A percentile compares a stretch with the other conserved stretches of the same genome.
phyloP scores from a whole-genome alignment of 2,797 vertebrate species.

The Austrolebias charrua region DNA sequence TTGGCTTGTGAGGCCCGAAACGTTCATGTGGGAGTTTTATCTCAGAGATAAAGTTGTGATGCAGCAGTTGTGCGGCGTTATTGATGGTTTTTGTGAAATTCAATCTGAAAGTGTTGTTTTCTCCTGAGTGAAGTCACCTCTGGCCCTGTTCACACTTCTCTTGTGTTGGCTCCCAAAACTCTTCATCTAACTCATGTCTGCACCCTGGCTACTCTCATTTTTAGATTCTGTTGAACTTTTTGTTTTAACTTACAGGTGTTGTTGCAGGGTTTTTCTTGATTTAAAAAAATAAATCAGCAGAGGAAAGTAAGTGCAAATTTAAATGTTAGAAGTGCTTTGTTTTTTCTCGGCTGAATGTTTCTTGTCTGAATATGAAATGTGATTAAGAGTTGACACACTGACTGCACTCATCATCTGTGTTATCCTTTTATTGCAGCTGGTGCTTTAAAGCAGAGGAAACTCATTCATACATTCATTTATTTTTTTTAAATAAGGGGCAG shows the following conservation, averaged over 20 bases:
- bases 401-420: slow-evolving; percentile 5
- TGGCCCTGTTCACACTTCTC: slow-evolving; percentile 19
- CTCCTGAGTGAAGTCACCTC: slow-evolving; percentile 6
- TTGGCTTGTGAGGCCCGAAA: background rate
- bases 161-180: slow-evolving; percentile 25
- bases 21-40: slow-evolving; percentile 14
- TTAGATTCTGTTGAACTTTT: background rate
- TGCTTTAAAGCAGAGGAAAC: slow-evolving; percentile 18
- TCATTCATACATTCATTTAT: background rate
- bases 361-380: too few species aligned
- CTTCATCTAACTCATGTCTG: background rate
- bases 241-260: background rate
- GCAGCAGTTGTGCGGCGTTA: slow-evolving; percentile 7
- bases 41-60: slow-evolving; percentile 25
- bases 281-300: too few species aligned
- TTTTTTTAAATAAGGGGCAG: too few species aligned
- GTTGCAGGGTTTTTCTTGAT: background rate
- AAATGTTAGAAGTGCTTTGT: slow-evolving; percentile 6
- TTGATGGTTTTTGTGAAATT: slow-evolving; percentile 17
- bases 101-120: slow-evolving; percentile 18
- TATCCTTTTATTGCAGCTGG: slow-evolving; percentile 18
- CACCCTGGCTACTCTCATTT: background rate
- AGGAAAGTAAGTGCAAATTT: background rate
- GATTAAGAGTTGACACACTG: background rate
- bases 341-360: slow-evolving; percentile 13